Evolutionary conservation across 2,113 vertebrate species (phyloP).

Genomic region (Eurypyga helias): DNA sequence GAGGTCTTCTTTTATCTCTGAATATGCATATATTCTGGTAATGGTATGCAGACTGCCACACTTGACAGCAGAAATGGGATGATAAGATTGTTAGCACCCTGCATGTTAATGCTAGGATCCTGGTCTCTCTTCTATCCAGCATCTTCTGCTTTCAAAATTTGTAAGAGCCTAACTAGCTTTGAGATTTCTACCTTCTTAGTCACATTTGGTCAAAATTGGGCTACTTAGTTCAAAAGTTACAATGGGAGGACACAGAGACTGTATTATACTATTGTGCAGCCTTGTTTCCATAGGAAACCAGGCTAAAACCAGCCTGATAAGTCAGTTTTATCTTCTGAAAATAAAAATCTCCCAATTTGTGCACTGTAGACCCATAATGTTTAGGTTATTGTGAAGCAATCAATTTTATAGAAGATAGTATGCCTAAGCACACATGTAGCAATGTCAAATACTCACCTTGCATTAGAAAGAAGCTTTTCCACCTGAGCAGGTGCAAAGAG

Average conservation of each 20-base stretch:
- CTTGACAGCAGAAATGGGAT: slow-evolving; percentile 32
- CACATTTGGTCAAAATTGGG: neutral
- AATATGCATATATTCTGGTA: slow-evolving; percentile 16
- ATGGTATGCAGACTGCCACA: slow-evolving; percentile 15
- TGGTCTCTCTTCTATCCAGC: neutral
- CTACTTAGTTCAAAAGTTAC: slow-evolving; percentile 16
- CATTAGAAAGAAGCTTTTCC: neutral
- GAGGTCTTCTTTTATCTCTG: slow-evolving; percentile 42
- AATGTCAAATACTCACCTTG: neutral
- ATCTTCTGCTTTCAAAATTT: neutral
- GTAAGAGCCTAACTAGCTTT: neutral
- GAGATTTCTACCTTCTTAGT: slow-evolving; percentile 7
- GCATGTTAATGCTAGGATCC: slow-evolving; percentile 24
- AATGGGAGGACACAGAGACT: neutral
- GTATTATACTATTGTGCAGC: neutral
- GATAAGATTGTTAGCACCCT: slow-evolving; percentile 41
- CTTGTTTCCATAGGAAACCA: slow-evolving; percentile 43
- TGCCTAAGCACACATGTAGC: neutral
- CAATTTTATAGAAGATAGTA: neutral
- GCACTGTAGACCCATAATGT: neutral
- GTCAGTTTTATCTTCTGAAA: neutral
- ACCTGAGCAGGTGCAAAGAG: neutral
- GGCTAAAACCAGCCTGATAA: slow-evolving; percentile 13
- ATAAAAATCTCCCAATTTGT: neutral
- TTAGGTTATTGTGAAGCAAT: neutral